Base-by-base conservation (phyloP, 2,888 invertebrate genomes). In the Ormyrus thymus region DNA sequence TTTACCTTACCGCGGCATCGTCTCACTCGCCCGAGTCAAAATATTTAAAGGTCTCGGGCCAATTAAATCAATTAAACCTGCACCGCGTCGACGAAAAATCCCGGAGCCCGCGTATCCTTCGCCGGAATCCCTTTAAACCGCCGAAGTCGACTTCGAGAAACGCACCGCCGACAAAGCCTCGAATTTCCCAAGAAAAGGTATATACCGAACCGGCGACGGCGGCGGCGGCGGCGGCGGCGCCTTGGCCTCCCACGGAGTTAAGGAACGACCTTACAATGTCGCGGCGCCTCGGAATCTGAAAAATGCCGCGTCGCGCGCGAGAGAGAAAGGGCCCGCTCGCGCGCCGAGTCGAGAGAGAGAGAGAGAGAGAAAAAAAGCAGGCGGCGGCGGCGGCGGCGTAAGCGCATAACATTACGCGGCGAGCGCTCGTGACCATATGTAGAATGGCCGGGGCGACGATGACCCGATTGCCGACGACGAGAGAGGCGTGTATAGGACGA, bases 401-500 rank as follows among this genome's bases (percentile, higher is more conserved):
- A 11, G 9, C 64, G n/a, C 51, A 43, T 53, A 66, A 29, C 29
- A 29, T 29, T 29, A 66, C 51, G 50, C 59, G 48, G 29, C 43
- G 10, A 6, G 29, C 56, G 29, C 29, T 7, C 10, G 48, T 71
- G 71, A 79, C 79, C 79, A 79, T 79, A 79, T 62, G 79, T 79
- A 79, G 79, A 72, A 75, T 53, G 69, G 48, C 48, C 61, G 9
- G 9, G 48, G 29, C 82, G 81, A 69, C 75, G 86, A 83, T 85
- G 86, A 86, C 86, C 86, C 81, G 86, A 83, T 85, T 86, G 85
- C 84, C 83, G 29, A 10, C 7, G 15, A 48, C 51, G 15, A 11
- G 11, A 29, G 83, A 83, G 82, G 84, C 78, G 73, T 70, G 29
- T 13, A 53, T 3, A 9, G 69, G 82, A 9, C 73, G 86, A 13